A percentile compares a stretch with the other conserved stretches of the same genome.
phyloP scores from a whole-genome alignment of 2,113 vertebrate genomes.

The Pterophyllum scalare region DNA sequence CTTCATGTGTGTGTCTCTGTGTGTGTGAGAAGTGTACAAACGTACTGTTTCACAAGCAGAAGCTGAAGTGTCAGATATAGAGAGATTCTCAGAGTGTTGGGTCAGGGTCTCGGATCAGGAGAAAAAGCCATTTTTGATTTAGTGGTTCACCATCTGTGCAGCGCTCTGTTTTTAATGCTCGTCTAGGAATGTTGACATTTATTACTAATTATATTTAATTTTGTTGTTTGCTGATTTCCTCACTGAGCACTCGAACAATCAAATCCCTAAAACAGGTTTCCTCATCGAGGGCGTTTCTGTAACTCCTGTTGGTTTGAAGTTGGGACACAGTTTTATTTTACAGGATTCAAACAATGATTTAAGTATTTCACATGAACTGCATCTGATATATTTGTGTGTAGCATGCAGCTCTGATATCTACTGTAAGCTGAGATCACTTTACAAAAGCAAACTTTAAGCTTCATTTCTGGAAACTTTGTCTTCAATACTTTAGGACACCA shows the following conservation, averaged over 20 bases:
- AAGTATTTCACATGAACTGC: not conserved
- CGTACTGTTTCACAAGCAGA: too few relatives aligned
- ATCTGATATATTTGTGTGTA: not conserved
- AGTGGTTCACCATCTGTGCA: too few relatives aligned
- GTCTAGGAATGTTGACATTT: too few relatives aligned
- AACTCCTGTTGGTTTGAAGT: not conserved
- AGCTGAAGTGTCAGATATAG: too few relatives aligned
- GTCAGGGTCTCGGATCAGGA: too few relatives aligned
- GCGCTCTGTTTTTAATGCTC: not conserved
- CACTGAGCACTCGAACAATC: not conserved
- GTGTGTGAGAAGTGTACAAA: too few relatives aligned
- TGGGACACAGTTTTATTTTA: not conserved
- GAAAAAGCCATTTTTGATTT: too few relatives aligned
- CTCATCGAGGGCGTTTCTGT: not conserved
- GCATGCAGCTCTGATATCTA: fast-evolving
- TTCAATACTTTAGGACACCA: not conserved
- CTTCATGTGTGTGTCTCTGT: too few relatives aligned
- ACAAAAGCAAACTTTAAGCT: not conserved
- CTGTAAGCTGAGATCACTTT: not conserved
- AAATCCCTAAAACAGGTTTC: not conserved
- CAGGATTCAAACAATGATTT: too few relatives aligned
- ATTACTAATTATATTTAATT: not conserved
- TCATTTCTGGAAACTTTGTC: not conserved
- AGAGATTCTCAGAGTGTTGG: too few relatives aligned
- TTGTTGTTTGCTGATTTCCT: not conserved